phyloP scores from a whole-genome alignment of 2,797 vertebrate species.

The Antennarius maculatus region DNA sequence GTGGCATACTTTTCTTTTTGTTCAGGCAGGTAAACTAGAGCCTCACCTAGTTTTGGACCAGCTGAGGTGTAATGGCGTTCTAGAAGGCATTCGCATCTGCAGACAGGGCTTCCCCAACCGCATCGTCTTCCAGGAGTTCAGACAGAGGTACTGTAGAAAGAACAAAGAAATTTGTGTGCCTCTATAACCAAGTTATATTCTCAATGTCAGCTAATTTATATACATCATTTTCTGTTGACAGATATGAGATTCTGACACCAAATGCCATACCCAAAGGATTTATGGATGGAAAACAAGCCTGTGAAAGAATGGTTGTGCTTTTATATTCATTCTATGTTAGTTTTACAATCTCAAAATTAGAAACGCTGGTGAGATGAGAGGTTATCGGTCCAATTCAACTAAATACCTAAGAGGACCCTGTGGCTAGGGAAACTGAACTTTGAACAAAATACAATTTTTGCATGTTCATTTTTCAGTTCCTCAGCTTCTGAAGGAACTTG shows the following conservation, averaged over 20 bases:
- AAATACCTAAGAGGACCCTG: not conserved
- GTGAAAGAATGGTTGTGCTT: constrained; percentile 91
- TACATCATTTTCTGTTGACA: constrained; percentile 61
- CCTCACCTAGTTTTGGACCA: constrained; percentile 95
- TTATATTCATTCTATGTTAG: not conserved
- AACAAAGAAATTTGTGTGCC: not conserved
- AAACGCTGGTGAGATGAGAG: not conserved
- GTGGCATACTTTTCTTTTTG: constrained; percentile 5
- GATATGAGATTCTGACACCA: constrained; percentile 97
- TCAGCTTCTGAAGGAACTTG: too few relatives aligned
- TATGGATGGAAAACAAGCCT: constrained; percentile 98
- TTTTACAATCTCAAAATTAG: not conserved
- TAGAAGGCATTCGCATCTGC: constrained; percentile 98
- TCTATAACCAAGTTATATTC: accelerated
- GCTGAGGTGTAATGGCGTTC: constrained; percentile 96
- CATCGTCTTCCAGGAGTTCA: constrained; percentile 99
- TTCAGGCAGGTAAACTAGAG: constrained; percentile 93
- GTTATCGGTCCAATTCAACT: not conserved
- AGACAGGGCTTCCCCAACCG: constrained; percentile 98
- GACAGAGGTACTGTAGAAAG: constrained; percentile 87
- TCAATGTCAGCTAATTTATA: not conserved
- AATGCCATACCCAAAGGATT: constrained; percentile 98
- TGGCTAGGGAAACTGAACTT: not conserved
- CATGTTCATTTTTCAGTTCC: too few relatives aligned
- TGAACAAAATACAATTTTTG: not conserved